phyloP scores from a whole-genome alignment of 2,113 vertebrate species.

The Phylloscopus trochilus region DNA sequence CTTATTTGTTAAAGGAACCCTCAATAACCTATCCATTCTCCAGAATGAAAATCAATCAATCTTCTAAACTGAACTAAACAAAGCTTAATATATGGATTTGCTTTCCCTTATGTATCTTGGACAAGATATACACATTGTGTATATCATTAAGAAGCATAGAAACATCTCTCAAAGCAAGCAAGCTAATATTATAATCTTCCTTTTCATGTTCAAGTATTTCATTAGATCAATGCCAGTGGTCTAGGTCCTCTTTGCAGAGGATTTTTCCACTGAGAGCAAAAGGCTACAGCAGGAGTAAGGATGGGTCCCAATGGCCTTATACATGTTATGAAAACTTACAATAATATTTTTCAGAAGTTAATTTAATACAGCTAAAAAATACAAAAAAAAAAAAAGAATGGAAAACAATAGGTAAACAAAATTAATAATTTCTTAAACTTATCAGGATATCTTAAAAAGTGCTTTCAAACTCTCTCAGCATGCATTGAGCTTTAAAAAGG shows the following conservation, averaged over 20 bases:
- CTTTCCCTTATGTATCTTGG: neutral
- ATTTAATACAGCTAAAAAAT: neutral
- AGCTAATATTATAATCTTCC: neutral
- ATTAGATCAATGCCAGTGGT: neutral
- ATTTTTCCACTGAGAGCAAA: neutral
- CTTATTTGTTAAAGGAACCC: neutral
- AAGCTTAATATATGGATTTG: neutral
- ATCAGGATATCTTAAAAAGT: neutral
- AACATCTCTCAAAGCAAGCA: neutral
- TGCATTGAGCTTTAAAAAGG: constrained; percentile 5
- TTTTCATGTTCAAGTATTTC: neutral
- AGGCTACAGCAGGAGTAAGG: neutral
- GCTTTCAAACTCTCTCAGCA: neutral
- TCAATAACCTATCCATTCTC: neutral
- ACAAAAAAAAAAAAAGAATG: neutral
- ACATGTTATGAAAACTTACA: neutral
- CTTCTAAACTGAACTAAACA: neutral
- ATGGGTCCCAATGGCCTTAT: neutral
- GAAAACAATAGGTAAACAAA: neutral
- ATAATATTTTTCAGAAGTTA: neutral
- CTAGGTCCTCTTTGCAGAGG: neutral
- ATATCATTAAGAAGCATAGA: neutral
- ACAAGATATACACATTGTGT: neutral
- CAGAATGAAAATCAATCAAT: neutral
- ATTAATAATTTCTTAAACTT: neutral